Evolutionary conservation across 1,140 invertebrate species (phyloP).

Genomic region (Drosophila fuyamai): DNA sequence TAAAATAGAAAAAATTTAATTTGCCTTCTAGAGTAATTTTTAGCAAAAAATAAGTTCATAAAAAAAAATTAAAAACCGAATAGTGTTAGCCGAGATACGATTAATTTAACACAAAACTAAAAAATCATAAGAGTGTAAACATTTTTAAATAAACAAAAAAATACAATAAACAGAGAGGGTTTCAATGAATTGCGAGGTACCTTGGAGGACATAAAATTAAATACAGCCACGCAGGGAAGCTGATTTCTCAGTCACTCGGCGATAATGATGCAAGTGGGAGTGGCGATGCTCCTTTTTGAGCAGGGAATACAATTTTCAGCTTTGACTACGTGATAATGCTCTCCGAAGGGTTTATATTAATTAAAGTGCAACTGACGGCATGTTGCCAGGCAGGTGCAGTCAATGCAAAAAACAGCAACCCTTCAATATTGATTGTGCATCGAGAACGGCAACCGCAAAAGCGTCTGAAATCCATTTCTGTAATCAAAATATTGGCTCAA

Average conservation of each 20-base stretch:
- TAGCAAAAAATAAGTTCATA: too few species aligned
- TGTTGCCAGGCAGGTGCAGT: constrained; percentile 6
- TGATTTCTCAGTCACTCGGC: constrained; percentile 12
- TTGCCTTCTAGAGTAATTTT: too few species aligned
- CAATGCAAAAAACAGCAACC: neutral
- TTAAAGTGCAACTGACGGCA: constrained; percentile 50
- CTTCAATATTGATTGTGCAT: constrained; percentile 27
- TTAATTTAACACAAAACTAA: too few species aligned
- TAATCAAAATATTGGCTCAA: constrained; percentile 36
- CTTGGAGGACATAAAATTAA: neutral
- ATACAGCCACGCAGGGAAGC: neutral
- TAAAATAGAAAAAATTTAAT: too few species aligned
- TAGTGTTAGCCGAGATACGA: too few species aligned
- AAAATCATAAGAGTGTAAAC: too few species aligned
- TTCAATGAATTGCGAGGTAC: neutral
- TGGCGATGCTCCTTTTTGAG: constrained; percentile 33
- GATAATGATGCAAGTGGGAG: constrained; percentile 15
- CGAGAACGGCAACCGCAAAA: constrained; percentile 3
- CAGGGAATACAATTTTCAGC: constrained; percentile 64
- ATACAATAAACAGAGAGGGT: too few species aligned
- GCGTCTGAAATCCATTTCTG: constrained; percentile 28
- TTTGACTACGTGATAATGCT: constrained; percentile 33
- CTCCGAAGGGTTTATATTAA: constrained; percentile 65
- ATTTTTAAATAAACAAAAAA: too few species aligned
- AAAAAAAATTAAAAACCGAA: too few species aligned